phyloP scores from a whole-genome alignment of 2,113 vertebrate species.

The Brevimyrus niger region DNA sequence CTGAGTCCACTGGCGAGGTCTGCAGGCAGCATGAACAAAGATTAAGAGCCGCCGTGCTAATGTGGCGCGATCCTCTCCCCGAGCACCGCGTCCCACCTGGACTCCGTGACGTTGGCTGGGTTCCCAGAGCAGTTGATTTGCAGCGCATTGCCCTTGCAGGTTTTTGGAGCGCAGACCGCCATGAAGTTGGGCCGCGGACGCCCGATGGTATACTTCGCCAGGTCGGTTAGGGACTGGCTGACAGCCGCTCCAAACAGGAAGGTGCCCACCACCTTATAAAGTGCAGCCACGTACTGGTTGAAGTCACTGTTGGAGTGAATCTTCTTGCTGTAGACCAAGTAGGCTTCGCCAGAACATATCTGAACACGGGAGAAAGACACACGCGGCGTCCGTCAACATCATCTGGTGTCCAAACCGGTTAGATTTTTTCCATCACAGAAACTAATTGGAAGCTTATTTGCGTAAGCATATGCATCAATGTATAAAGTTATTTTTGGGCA shows the following conservation, averaged over 20 bases:
- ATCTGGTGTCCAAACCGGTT: not conserved
- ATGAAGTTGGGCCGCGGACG: slow-evolving; percentile 87
- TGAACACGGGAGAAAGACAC: slow-evolving; percentile 34
- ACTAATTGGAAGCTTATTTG: not conserved
- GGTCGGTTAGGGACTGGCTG: slow-evolving; percentile 83
- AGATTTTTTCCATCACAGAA: not conserved
- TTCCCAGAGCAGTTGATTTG: slow-evolving; percentile 72
- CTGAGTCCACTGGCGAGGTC: not conserved
- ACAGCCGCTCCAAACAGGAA: slow-evolving; percentile 72
- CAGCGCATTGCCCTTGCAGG: slow-evolving; percentile 67
- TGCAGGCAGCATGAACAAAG: not conserved
- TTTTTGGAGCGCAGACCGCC: slow-evolving; percentile 73
- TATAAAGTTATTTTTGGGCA: not conserved
- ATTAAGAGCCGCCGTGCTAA: not conserved
- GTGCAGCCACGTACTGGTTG: slow-evolving; percentile 83
- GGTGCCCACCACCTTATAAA: slow-evolving; percentile 82
- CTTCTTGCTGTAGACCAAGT: slow-evolving; percentile 77
- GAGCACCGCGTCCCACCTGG: slow-evolving; percentile 63
- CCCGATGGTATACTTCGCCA: slow-evolving; percentile 88
- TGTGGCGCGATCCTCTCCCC: not conserved
- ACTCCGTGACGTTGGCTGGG: slow-evolving; percentile 66
- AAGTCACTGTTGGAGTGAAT: slow-evolving; percentile 79
- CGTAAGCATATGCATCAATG: not conserved
- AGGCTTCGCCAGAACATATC: slow-evolving; percentile 80
- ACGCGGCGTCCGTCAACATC: not conserved